A percentile compares a stretch with the other conserved stretches of the same genome.
phyloP scores from a whole-genome alignment of 2,888 invertebrate species.

The Meiosimyza platycephala region DNA sequence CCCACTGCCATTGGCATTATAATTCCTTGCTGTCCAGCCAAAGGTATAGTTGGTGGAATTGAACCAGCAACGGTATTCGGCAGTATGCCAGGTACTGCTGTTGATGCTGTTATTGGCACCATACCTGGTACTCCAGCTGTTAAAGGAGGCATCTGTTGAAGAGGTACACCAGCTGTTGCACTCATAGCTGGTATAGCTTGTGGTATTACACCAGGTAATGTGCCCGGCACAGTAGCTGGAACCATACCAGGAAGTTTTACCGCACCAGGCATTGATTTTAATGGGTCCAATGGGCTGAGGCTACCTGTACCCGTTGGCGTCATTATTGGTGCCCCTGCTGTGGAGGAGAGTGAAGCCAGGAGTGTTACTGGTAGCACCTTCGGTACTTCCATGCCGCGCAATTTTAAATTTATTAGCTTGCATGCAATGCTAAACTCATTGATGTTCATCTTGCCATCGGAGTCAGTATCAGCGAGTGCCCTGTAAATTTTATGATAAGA shows the following conservation, averaged over 20 bases:
- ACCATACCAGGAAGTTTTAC: constrained; percentile 52
- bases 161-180: constrained; percentile 37
- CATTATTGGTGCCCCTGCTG: constrained; percentile 67
- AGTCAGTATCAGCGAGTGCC: constrained; percentile 93
- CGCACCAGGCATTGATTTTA: constrained; percentile 55
- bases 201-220: constrained; percentile 47
- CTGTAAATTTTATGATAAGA: constrained; percentile 65
- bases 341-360: constrained; percentile 74
- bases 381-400: constrained; percentile 92
- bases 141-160: constrained; percentile 25
- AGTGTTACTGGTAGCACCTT: constrained; percentile 83
- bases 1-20: constrained; percentile 59
- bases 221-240: constrained; percentile 44
- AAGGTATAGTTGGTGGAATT: constrained; percentile 44
- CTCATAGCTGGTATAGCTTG: constrained; percentile 44
- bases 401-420: constrained; percentile 92
- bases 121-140: constrained; percentile 56
- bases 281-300: constrained; percentile 62
- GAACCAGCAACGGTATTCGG: constrained; percentile 37
- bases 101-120: constrained; percentile 41
- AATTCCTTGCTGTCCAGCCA: constrained; percentile 38
- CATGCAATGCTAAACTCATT: constrained; percentile 98
- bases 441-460: constrained; percentile 96
- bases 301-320: constrained; percentile 62
- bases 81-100: constrained; percentile 42